These are phyloP conservation scores for Dreissena rostriformis DNA, from an alignment of 1,140 invertebrate species.

Conservation along the genomic window DNA sequence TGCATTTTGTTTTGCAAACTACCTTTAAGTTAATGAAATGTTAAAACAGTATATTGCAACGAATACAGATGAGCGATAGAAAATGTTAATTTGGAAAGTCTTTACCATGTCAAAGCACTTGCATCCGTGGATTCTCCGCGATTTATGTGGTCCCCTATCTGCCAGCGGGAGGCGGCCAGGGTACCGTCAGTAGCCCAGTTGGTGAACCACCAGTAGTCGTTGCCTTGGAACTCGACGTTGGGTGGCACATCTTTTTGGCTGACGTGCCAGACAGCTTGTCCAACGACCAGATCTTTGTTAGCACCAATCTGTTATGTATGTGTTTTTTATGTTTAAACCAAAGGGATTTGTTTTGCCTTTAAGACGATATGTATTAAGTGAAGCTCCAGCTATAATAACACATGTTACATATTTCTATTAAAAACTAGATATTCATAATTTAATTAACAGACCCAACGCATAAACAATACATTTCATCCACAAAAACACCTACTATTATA, in stretches of 20 bases:
- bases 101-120: neutral
- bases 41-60: neutral
- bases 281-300: neutral
- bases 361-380: too few relatives aligned
- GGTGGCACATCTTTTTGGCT: neutral
- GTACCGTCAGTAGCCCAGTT: neutral
- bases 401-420: too few relatives aligned
- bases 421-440: too few relatives aligned
- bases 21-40: neutral
- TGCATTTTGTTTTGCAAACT: neutral
- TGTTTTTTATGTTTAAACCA: too few relatives aligned
- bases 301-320: neutral
- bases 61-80: neutral
- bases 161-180: neutral
- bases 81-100: neutral
- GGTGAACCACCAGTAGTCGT: conserved; percentile 33
- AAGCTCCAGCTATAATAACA: too few relatives aligned
- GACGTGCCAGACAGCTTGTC: conserved; percentile 9
- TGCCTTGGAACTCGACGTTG: neutral
- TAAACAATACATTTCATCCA: too few relatives aligned
- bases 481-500: too few relatives aligned
- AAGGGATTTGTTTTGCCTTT: too few relatives aligned
- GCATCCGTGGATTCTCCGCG: neutral
- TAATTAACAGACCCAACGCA: too few relatives aligned
- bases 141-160: conserved; percentile 6